A percentile compares a stretch with the other conserved stretches of the same genome.
These are phyloP conservation scores for Plagodis dolabraria DNA, from an alignment of 2,888 invertebrate species.

Conservation along the genomic window DNA sequence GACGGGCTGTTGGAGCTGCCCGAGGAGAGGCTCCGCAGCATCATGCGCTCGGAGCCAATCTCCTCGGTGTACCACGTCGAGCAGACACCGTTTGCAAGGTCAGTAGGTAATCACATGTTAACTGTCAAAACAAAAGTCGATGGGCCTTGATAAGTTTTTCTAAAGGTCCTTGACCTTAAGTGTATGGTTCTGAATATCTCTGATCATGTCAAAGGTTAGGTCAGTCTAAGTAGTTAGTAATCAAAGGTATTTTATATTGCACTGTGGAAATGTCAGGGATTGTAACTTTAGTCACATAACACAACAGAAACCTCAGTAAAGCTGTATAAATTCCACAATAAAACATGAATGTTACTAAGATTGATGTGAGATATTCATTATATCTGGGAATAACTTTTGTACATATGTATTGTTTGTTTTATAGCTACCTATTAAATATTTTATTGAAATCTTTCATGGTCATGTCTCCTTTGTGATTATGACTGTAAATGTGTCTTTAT, in stretches of 20 bases:
- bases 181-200: conserved; percentile 24
- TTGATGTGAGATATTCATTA: conserved; percentile 1
- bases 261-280: no score
- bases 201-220: not conserved
- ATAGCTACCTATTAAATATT: not conserved
- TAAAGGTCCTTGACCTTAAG: conserved; percentile 37
- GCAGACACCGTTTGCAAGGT: conserved; percentile 94
- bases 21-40: conserved; percentile 87
- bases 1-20: conserved; percentile 90
- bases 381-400: not conserved
- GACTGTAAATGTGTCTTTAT: no score
- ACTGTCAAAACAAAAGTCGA: conserved; percentile 36
- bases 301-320: not conserved
- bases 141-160: conserved; percentile 37
- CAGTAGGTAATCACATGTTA: conserved; percentile 56
- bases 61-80: conserved; percentile 92
- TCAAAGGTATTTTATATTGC: no score
- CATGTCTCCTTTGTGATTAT: not conserved
- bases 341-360: not conserved
- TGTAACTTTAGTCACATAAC: no score
- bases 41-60: conserved; percentile 90
- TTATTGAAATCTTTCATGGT: conserved; percentile 6
- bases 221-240: no score
- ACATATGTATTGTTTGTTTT: not conserved
- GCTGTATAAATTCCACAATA: not conserved